Conservation (phyloP, 2,113 vertebrate species). For the Colinus virginianus region DNA sequence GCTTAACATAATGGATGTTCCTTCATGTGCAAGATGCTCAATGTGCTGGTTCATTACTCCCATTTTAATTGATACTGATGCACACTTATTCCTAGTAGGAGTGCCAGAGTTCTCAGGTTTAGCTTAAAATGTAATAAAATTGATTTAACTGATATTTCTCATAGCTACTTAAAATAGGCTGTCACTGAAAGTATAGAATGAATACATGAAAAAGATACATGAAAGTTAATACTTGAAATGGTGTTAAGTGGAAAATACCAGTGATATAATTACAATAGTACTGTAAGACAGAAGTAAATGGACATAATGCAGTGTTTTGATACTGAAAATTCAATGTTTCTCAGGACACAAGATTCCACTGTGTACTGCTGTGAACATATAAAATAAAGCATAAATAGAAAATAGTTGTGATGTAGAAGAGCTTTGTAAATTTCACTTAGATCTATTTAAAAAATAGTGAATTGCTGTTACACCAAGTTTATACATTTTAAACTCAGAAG, state of each 20-base stretch:
- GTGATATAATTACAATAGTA: background rate
- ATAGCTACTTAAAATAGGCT: background rate
- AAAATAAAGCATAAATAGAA: background rate
- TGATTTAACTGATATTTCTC: background rate
- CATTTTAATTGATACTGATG: background rate
- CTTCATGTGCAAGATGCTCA: background rate
- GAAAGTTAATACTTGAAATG: background rate
- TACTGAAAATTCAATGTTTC: background rate
- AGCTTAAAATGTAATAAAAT: background rate
- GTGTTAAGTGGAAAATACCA: background rate
- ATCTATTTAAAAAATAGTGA: background rate
- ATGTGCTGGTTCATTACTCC: background rate
- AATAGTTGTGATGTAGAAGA: background rate
- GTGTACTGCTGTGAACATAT: background rate
- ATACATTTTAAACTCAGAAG: background rate
- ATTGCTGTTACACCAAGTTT: background rate
- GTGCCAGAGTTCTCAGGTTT: background rate
- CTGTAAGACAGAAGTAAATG: background rate
- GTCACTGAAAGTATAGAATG: background rate
- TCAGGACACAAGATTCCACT: slow-evolving; percentile 52
- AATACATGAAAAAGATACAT: background rate
- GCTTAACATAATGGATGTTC: background rate
- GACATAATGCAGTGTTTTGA: background rate
- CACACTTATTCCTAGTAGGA: background rate
- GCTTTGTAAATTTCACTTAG: background rate